Evolutionary conservation across 2,113 vertebrate genomes (phyloP).

Genomic region (Pollimyrus isidori): DNA sequence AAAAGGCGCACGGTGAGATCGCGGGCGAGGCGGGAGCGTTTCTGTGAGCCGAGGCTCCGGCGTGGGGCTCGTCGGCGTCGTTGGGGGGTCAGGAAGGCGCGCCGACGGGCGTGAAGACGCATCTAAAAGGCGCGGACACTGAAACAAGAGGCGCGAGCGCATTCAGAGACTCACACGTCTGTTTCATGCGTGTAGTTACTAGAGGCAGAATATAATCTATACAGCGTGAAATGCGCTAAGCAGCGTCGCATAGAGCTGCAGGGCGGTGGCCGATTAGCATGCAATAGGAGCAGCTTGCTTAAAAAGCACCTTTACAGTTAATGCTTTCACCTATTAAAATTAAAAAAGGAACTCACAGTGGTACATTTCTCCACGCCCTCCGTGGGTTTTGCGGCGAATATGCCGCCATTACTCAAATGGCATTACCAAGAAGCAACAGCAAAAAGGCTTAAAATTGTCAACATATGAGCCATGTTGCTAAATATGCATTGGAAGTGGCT

Average conservation of each 20-base stretch:
- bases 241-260: conserved; percentile 20
- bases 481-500: neutral
- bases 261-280: conserved; percentile 28
- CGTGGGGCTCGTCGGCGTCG: conserved; percentile 47
- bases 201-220: neutral
- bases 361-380: neutral
- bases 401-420: neutral
- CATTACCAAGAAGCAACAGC: neutral
- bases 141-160: conserved; percentile 32
- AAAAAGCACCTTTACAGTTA: conserved; percentile 14
- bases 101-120: neutral
- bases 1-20: neutral
- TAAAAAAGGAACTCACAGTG: neutral
- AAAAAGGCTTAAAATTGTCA: neutral
- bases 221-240: conserved; percentile 15
- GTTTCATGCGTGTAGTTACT: conserved; percentile 1
- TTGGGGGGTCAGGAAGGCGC: conserved; percentile 62
- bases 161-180: neutral
- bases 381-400: neutral
- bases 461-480: neutral
- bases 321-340: neutral
- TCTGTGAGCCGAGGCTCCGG: conserved; percentile 4
- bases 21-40: neutral
- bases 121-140: conserved; percentile 49
- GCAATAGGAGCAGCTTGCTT: neutral